A percentile compares a stretch with the other conserved stretches of the same genome.
phyloP scores from a whole-genome alignment of 2,888 invertebrate species.

The Acrocyrtus sp. region DNA sequence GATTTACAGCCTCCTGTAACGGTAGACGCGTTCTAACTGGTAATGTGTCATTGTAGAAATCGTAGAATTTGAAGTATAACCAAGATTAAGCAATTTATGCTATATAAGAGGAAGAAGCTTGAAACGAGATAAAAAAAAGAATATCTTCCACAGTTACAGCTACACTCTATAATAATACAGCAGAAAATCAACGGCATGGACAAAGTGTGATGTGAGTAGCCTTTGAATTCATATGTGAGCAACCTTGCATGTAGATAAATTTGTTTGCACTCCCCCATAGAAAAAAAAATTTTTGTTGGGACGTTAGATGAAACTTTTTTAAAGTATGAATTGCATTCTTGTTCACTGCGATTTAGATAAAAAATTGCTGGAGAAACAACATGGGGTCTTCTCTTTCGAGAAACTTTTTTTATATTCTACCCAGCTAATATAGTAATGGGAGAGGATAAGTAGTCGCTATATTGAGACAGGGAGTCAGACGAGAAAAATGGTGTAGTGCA shows the following conservation, averaged over 20 bases:
- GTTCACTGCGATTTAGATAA: slow-evolving; percentile 24
- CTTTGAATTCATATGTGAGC: background rate
- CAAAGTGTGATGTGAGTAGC: background rate
- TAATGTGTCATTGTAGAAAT: slow-evolving; percentile 49
- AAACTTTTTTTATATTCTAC: too few species aligned
- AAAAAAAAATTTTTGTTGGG: slow-evolving; percentile 1
- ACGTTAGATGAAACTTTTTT: background rate
- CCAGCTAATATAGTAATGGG: too few species aligned
- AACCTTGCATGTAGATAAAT: background rate
- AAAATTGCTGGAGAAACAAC: slow-evolving; percentile 24
- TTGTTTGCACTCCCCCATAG: slow-evolving; percentile 1
- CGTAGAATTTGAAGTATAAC: slow-evolving; percentile 45
- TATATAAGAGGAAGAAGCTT: slow-evolving; percentile 6
- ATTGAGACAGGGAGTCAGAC: too few species aligned
- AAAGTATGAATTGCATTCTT: slow-evolving; percentile 32
- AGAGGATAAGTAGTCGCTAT: too few species aligned
- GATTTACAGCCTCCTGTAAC: slow-evolving; percentile 47
- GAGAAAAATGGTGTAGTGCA: too few species aligned
- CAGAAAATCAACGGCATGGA: slow-evolving; percentile 4
- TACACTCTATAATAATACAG: slow-evolving; percentile 3
- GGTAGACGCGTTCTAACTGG: slow-evolving; percentile 27
- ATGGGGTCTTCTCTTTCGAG: slow-evolving; percentile 24
- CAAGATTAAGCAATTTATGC: slow-evolving; percentile 48
- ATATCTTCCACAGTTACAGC: too few species aligned
- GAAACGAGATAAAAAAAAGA: slow-evolving; percentile 4